Conservation (phyloP, 2,797 vertebrate genomes). For the Enteromius unitaeniatus region DNA sequence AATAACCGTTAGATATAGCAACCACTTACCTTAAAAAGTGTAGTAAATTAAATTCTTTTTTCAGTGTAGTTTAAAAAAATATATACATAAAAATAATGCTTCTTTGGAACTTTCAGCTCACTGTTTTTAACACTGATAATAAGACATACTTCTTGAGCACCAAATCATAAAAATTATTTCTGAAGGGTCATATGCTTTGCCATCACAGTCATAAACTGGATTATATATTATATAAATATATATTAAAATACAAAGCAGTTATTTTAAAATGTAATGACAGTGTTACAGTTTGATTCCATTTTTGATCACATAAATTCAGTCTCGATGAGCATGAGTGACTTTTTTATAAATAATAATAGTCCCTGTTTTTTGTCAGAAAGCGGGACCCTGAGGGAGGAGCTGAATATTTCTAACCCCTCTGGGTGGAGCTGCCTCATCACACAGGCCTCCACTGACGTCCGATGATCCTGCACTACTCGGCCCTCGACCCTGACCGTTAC, state of each 20-base stretch:
- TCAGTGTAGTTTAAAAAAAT: neutral
- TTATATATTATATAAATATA: neutral
- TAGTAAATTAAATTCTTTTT: too few species aligned
- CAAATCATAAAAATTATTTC: neutral
- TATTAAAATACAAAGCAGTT: neutral
- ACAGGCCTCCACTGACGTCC: slow-evolving; percentile 46
- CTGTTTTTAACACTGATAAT: neutral
- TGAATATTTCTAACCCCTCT: slow-evolving; percentile 63
- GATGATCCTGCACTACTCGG: slow-evolving; percentile 46
- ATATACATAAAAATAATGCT: neutral
- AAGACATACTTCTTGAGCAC: neutral
- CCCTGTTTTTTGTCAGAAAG: slow-evolving; percentile 55
- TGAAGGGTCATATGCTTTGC: neutral
- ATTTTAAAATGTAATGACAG: neutral
- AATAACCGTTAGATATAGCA: too few species aligned
- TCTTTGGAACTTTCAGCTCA: neutral
- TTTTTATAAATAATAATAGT: neutral
- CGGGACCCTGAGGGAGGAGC: slow-evolving; percentile 57
- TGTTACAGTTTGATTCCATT: neutral
- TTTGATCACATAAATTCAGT: neutral
- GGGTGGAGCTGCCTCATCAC: slow-evolving; percentile 52
- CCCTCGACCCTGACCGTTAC: slow-evolving; percentile 54
- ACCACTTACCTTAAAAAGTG: too few species aligned
- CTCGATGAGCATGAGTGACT: too few species aligned
- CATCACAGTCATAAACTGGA: neutral